These are phyloP conservation scores for Atractosteus spatula DNA, from an alignment of 2,113 vertebrate genomes.

Conservation along the genomic window DNA sequence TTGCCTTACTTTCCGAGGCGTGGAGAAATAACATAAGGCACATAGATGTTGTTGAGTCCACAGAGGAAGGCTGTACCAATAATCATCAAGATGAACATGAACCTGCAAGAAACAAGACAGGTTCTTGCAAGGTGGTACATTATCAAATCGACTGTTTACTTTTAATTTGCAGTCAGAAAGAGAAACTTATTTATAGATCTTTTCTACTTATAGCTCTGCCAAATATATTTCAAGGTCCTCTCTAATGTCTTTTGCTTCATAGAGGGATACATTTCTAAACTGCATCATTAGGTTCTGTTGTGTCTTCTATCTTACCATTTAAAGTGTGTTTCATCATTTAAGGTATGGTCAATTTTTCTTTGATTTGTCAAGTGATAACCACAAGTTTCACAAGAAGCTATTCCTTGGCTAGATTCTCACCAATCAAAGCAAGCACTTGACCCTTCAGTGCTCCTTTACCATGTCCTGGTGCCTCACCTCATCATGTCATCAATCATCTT, in stretches of 20 bases:
- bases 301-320: too few species aligned
- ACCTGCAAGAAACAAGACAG: conserved; percentile 52
- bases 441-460: too few species aligned
- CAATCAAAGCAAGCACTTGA: background rate
- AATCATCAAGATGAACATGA: conserved; percentile 91
- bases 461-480: conserved; percentile 49
- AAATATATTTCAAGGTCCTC: too few species aligned
- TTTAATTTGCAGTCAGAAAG: background rate
- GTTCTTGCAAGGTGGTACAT: background rate
- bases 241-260: too few species aligned
- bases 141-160: too few species aligned
- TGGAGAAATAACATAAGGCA: conserved; percentile 74
- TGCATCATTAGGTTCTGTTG: too few species aligned
- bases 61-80: conserved; percentile 86
- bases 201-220: too few species aligned
- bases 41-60: conserved; percentile 86
- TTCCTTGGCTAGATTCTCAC: background rate
- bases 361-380: too few species aligned
- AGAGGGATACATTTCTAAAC: too few species aligned
- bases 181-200: too few species aligned
- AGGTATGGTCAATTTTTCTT: too few species aligned
- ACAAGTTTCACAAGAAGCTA: background rate
- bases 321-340: too few species aligned
- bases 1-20: conserved; percentile 73
- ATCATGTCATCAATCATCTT: conserved; percentile 93